phyloP scores from a whole-genome alignment of 2,888 invertebrate genomes.

The Halocaridina rubra region DNA sequence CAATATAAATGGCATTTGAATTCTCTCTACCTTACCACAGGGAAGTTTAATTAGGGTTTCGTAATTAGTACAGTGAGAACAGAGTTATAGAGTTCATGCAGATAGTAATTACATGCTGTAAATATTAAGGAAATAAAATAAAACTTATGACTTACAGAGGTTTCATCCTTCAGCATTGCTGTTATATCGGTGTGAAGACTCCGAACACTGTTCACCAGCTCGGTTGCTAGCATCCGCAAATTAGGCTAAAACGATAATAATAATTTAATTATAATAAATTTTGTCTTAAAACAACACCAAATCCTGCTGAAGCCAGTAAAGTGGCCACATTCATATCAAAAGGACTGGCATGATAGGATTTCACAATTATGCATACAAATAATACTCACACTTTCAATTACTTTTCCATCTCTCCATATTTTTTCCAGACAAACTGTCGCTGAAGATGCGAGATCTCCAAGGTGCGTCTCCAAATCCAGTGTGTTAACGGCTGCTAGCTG shows the following conservation, averaged over 20 bases:
- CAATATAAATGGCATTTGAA: no score
- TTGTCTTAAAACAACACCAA: no score
- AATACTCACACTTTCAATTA: conserved; percentile 77
- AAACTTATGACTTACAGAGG: conserved; percentile 64
- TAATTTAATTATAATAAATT: no score
- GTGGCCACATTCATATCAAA: no score
- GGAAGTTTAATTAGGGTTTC: no score
- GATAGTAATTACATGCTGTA: not conserved
- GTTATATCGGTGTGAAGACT: conserved; percentile 82
- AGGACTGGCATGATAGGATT: no score
- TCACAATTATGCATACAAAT: not conserved
- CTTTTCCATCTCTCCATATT: conserved; percentile 84
- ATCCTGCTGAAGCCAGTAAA: no score
- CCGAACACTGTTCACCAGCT: conserved; percentile 76
- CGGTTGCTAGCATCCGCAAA: conserved; percentile 80
- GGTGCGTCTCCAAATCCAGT: conserved; percentile 77
- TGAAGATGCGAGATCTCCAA: conserved; percentile 81
- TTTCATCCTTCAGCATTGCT: conserved; percentile 77
- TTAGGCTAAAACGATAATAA: conserved; percentile 75
- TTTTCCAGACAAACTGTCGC: conserved; percentile 78
- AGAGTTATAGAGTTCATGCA: conserved; percentile 1
- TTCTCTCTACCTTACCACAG: no score
- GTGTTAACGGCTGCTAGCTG: conserved; percentile 77
- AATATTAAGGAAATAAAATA: not conserved
- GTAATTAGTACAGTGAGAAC: no score